phyloP scores from a whole-genome alignment of 1,140 invertebrate genomes.

The Dendroctonus valens region DNA sequence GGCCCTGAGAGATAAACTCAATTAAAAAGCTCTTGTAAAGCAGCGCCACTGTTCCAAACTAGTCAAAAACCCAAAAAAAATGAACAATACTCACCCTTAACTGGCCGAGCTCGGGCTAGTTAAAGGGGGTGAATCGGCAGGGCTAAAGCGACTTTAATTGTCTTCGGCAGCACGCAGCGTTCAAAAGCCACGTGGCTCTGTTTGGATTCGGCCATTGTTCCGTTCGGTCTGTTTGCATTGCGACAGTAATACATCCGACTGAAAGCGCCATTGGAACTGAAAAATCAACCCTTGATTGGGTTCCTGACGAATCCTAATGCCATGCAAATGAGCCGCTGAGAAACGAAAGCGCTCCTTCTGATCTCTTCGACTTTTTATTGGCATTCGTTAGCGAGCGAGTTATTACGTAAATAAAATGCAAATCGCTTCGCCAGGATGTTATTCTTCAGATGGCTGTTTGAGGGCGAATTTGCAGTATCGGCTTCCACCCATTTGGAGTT shows the following conservation, averaged over 20 bases:
- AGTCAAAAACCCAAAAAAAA: constrained; percentile 22
- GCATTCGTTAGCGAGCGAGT: constrained; percentile 22
- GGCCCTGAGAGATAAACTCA: no score
- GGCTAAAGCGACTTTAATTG: constrained; percentile 35
- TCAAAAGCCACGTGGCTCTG: constrained; percentile 28
- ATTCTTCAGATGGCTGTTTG: constrained; percentile 4
- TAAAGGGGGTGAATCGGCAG: constrained; percentile 19
- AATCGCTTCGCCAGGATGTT: background rate
- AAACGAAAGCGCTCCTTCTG: constrained; percentile 15
- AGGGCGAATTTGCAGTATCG: background rate
- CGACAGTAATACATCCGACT: constrained; percentile 1
- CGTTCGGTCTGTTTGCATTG: background rate
- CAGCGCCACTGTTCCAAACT: background rate
- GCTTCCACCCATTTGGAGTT: background rate
- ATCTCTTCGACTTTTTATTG: constrained; percentile 25
- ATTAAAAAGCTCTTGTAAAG: background rate
- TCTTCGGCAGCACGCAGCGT: constrained; percentile 23
- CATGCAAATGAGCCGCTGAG: constrained; percentile 18
- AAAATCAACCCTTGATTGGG: constrained; percentile 25
- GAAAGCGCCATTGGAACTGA: background rate
- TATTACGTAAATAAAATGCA: constrained; percentile 28
- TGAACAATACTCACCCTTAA: constrained; percentile 31
- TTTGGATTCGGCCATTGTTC: constrained; percentile 8
- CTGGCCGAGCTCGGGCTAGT: constrained; percentile 14
- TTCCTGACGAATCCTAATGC: constrained; percentile 19